Base-by-base conservation (phyloP, 2,113 vertebrate species). In the Hypomesus transpacificus region DNA sequence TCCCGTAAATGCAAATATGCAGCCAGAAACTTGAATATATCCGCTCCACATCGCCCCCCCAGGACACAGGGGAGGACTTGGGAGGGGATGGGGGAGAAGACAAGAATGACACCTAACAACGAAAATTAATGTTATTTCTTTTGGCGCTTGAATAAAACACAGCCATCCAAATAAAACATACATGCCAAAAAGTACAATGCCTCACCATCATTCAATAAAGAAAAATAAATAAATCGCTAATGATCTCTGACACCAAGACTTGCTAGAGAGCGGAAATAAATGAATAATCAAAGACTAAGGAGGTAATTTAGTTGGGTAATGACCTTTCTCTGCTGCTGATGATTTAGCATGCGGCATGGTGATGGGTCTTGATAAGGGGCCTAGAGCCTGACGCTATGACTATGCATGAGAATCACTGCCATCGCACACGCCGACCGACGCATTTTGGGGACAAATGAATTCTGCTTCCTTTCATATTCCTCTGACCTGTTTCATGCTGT, bases 261-360 rank as follows among this genome's bases (percentile, higher is more conserved):
- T 18, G 66, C 18, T 28, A 62, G 18, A 77, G 28, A 76, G 54
- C 7, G 46, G 16, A 70, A 50, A 54, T 9, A 62, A 73, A 50
- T 21, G 71, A 78, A 85, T 84, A 78, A 85, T 86, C 56, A 86
- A 86, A 87, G 81, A 78, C 78, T 82, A 81, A 85, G 80, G 74
- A 84, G 78, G 82, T 87, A 20, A 62, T 76, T 71, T 76, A 62
- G 46, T 62, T 68, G 56, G 53, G 56, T 68, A 84, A 87, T 84
- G 80, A 82, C 82, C 73, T 87, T 86, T 87, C 26, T 60, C 34
- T 85, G 80, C 73, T 73, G 82, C 70, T 69, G 62, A 79, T 85
- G 76, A 86, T 85, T 81, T 83, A 79, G 73, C 61, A 67, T 74
- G 75, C 81, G 69, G 74, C 74, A 72, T 73, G 56, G 66, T 73